Base-by-base conservation (phyloP, 2,113 vertebrate genomes). In the Hyaena hyaena region DNA sequence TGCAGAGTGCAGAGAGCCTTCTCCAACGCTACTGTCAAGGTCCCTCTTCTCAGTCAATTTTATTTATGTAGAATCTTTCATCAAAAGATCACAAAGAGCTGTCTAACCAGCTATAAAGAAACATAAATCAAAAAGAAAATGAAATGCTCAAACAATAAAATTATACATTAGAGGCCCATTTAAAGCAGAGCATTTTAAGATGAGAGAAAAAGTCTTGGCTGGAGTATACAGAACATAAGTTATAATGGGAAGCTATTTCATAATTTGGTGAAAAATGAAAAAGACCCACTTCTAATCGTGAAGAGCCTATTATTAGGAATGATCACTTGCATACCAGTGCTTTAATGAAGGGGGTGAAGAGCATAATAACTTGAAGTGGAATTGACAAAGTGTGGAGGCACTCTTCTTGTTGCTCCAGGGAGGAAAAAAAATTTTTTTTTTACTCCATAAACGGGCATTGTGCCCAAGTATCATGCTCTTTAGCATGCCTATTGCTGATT, bases 111-210 rank as follows among this genome's bases (percentile, higher is more conserved):
- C 98, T 98, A 96, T 98, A 98, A 98, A 98, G 96, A 97, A 97
- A 97, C 96, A 97, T 98, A 98, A 98, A 98, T 98, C 97, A 98
- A 88, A 97, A 98, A 95, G 97, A 98, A 98, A 97, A 96, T 94
- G 98, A 98, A 98, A 98, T 98, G 97, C 97, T 98, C 97, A 97
- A 98, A 98, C 97, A 98, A 98, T 98, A 98, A 98, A 98, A 98
- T 98, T 98, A 97, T 97, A 98, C 97, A 98, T 98, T 98, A 98
- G 97, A 98, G 96, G 95, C 93, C 97, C 98, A 98, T 98, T 98
- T 98, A 98, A 97, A 97, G 90, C 87, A 94, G 90, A 97, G 81
- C 94, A 96, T 98, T 97, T 98, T 97, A 98, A 98, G 93, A 98
- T 96, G 96, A 97, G 97, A 98, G 95, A 96, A 94, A 95, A 95